Base-by-base conservation (phyloP, 2,797 vertebrate species). In the Carcharodon carcharias region DNA sequence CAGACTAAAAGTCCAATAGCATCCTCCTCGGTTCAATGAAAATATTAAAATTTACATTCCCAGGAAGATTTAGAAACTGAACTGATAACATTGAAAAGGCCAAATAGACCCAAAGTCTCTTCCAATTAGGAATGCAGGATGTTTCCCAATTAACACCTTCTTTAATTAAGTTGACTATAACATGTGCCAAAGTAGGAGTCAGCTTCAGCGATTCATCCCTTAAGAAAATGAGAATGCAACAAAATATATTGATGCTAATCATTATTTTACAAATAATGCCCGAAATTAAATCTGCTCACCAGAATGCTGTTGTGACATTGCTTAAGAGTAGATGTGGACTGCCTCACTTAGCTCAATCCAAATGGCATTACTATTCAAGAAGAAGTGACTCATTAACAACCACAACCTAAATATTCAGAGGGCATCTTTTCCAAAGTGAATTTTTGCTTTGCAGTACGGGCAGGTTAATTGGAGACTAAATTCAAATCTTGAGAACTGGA, bases 121-220 rank as follows among this genome's bases (percentile, higher is more conserved):
- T 50, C 1, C 26, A 71, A 95, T 73, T 73, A 35, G 9, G 28
- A 95, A 54, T 16, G 94, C 40, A 71, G 94, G 23, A 35, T 71
- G n/a, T 35, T 54, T 28, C 50, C 94, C 94, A 95, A 95, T 95
- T 95, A 71, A 67, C 67, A 95, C 67, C 94, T 95, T 31, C 26
- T 73, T 95, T 73, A 95, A 73, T 95, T 69, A 95, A 73, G 67
- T 6, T 71, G 65, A 54, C 54, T 54, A 0, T 71, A 71, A 71
- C 14, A 0, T 56, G 69, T 56, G 6, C 69, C 50, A 95, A 56
- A 71, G 94, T 23, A 63, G 58, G 61, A 92, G 16, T 63, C 35
- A 63, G 16, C 56, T 54, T 71, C 14, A 95, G 16, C 45, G 73
- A 54, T 56, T 73, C 65, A 95, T 73, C 65, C 12, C 28, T 95